Evolutionary conservation across 2,113 vertebrate species (phyloP).

Genomic region (Glaucomys volans): DNA sequence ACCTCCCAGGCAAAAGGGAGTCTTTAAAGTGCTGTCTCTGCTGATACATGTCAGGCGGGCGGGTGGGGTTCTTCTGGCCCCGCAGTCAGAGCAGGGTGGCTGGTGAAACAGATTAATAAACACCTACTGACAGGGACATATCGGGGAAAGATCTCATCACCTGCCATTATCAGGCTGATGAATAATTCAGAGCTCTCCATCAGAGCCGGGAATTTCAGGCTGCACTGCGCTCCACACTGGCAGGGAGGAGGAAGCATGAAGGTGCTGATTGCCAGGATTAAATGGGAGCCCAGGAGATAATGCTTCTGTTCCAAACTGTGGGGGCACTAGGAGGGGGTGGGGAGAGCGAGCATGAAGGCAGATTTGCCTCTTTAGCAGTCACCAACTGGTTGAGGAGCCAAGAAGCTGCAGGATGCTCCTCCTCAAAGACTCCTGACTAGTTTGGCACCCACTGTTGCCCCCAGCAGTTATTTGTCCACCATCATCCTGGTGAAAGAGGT

Average conservation of each 20-base stretch:
- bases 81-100: conserved; percentile 84
- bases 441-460: not conserved
- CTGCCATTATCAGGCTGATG: conserved; percentile 87
- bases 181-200: conserved; percentile 90
- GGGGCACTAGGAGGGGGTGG: rapidly evolving
- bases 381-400: not conserved
- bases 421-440: not conserved
- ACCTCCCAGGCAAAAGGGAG: conserved; percentile 89
- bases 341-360: not conserved
- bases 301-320: not conserved
- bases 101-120: conserved; percentile 91
- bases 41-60: conserved; percentile 83
- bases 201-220: conserved; percentile 82
- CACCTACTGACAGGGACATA: conserved; percentile 88
- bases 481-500: not conserved
- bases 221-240: not conserved
- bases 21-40: conserved; percentile 87
- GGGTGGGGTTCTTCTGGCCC: conserved; percentile 80
- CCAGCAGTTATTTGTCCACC: rapidly evolving
- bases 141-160: conserved; percentile 89
- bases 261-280: conserved; percentile 78
- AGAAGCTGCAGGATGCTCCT: not conserved
- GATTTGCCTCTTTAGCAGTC: not conserved
- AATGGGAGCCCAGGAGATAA: not conserved
- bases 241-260: conserved; percentile 58